phyloP scores from a whole-genome alignment of 2,113 vertebrate species.

The Dipodomys spectabilis region DNA sequence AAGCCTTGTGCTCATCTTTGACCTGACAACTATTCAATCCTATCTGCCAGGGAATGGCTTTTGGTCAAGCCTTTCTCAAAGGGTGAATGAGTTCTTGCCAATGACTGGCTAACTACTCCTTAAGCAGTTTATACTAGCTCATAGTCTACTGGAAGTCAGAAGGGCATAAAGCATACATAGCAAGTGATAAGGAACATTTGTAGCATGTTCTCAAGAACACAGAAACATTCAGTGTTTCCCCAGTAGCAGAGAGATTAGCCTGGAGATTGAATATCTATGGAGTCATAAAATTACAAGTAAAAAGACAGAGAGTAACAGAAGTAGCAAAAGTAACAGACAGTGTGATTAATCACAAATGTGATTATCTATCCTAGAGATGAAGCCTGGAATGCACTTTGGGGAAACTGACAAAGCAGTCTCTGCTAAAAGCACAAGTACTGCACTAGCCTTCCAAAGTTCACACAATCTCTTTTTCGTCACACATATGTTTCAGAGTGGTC shows the following conservation, averaged over 20 bases:
- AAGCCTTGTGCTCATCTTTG: neutral
- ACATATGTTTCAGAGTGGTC: neutral
- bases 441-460: neutral
- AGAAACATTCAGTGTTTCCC: slow-evolving; percentile 20
- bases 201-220: neutral
- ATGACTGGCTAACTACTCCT: neutral
- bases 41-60: neutral
- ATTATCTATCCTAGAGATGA: slow-evolving; percentile 59
- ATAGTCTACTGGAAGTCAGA: neutral
- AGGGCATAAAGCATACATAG: neutral
- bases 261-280: neutral
- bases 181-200: neutral
- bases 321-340: neutral
- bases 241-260: neutral
- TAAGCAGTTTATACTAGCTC: neutral
- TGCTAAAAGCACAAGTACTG: slow-evolving; percentile 24
- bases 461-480: slow-evolving; percentile 53
- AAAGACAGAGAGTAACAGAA: neutral
- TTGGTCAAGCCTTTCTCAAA: neutral
- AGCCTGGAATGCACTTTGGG: slow-evolving; percentile 46
- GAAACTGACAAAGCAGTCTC: slow-evolving; percentile 38
- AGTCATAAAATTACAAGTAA: slow-evolving; percentile 1
- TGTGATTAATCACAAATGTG: neutral
- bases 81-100: neutral
- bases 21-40: neutral